A percentile compares a stretch with the other conserved stretches of the same genome.
These are phyloP conservation scores for Otolemur garnettii DNA, from an alignment of 2,113 vertebrate genomes.

Conservation along the genomic window DNA sequence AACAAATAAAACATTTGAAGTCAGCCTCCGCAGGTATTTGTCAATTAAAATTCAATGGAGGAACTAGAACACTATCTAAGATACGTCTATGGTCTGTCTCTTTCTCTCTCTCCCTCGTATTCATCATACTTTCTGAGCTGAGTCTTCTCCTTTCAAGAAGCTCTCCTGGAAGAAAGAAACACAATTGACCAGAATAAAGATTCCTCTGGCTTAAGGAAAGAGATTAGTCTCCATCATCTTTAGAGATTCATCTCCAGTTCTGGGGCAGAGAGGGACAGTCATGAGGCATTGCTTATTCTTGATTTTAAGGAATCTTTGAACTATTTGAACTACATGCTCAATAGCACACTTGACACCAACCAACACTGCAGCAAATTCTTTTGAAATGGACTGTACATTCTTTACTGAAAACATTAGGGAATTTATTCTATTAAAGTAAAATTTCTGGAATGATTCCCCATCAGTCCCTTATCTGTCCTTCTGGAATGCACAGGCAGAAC, in stretches of 20 bases:
- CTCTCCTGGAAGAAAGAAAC: not conserved
- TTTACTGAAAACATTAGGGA: not conserved
- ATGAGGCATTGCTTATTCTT: not conserved
- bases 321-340: not conserved
- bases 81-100: not conserved
- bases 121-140: not conserved
- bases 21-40: not conserved
- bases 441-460: not conserved
- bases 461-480: not conserved
- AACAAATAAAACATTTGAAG: not conserved
- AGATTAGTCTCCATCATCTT: not conserved
- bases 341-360: not conserved
- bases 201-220: not conserved
- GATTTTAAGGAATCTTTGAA: not conserved
- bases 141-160: not conserved
- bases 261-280: too few relatives aligned
- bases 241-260: not conserved
- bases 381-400: not conserved
- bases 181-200: not conserved
- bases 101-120: not conserved
- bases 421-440: not conserved
- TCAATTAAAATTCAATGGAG: not conserved
- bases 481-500: not conserved
- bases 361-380: conserved; percentile 4
- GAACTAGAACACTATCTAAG: not conserved